Base-by-base conservation (phyloP, 2,113 vertebrate genomes). In the Caranx melampygus region DNA sequence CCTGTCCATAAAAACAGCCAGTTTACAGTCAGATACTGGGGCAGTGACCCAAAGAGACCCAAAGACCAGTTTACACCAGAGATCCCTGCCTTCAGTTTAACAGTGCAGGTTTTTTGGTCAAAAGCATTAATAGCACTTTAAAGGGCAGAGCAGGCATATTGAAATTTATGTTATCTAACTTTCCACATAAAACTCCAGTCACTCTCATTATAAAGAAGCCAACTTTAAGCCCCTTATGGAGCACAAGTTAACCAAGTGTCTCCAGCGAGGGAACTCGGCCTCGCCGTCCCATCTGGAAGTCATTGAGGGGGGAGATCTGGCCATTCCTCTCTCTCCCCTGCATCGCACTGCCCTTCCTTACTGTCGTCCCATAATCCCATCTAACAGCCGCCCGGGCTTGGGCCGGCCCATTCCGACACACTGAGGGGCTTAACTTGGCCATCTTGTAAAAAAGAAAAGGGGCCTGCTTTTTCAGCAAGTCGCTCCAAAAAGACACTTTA, bases 401-500 rank as follows among this genome's bases (percentile, higher is more conserved):
- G 81, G 72, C 78, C 64, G 72, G 82, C 83, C 87, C 75, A 61
- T 79, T 84, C 74, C 61, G 12, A 75, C 82, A 93, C 92, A 88
- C 95, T 94, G 94, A 95, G 87, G 92, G 89, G 94, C 94, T 97
- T 98, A 97, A 97, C 96, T 95, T 95, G 94, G 95, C 95, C 95
- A 93, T 95, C 97, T 98, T 97, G 96, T 98, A 98, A 99, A 94
- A 92, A 94, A 84, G 75, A 91, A 92, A 92, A 92, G 94, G 94
- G 92, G 90, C 74, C 79, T 89, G 88, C 91, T 73, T 95, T 94
- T 95, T 96, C 90, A 91, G 95, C 94, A 92, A 95, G 93, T 92
- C 94, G 94, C 95, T 96, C 97, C 90, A 90, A 94, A 92, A 94
- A 92, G 86, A 96, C 96, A 96, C 96, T 97, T 97, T 97, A 97